These are phyloP conservation scores for Scomber scombrus DNA, from an alignment of 2,113 vertebrate species.

Conservation along the genomic window DNA sequence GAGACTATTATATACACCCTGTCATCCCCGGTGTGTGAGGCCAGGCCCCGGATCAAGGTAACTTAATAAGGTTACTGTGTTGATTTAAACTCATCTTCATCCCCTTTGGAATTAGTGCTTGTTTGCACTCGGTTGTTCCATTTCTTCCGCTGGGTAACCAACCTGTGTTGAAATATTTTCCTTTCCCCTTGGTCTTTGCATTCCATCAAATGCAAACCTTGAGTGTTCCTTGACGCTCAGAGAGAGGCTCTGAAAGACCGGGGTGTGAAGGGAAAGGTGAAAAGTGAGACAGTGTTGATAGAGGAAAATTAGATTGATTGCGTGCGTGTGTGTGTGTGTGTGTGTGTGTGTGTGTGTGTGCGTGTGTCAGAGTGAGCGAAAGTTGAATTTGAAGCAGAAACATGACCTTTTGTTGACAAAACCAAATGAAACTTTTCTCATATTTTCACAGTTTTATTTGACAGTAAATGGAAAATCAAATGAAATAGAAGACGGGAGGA, in stretches of 20 bases:
- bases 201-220: neutral
- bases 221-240: neutral
- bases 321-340: neutral
- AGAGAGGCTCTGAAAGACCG: constrained; percentile 15
- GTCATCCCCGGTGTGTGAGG: neutral
- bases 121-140: neutral
- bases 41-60: neutral
- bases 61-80: constrained; percentile 15
- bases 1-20: neutral
- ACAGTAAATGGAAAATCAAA: neutral
- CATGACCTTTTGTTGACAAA: neutral
- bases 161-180: constrained; percentile 24
- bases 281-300: constrained; percentile 33
- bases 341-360: constrained; percentile 1
- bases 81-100: constrained; percentile 31
- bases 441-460: neutral
- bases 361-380: neutral
- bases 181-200: neutral
- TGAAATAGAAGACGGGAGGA: neutral
- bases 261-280: constrained; percentile 19
- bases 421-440: no score
- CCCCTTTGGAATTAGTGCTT: constrained; percentile 16
- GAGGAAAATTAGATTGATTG: constrained; percentile 16
- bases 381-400: neutral
- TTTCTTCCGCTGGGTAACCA: neutral